Evolutionary conservation across 2,113 vertebrate species (phyloP), one percentile per base, ranked within the genome.

Genomic region (Polyodon spathula): DNA sequence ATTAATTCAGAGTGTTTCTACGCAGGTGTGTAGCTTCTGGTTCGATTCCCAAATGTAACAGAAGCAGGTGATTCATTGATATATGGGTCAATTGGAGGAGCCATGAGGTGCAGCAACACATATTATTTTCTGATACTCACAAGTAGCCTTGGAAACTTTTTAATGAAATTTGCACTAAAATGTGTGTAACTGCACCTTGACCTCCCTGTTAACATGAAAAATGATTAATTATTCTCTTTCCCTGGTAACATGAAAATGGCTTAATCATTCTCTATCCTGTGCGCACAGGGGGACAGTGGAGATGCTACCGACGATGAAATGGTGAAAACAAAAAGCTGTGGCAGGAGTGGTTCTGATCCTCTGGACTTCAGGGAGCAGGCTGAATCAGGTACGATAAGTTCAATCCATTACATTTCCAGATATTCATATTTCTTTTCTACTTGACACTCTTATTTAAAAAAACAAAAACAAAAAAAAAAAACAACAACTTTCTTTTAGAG

Each of bases 271-370:
- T 46, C 17, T n/a, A 4, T 11, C 46, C 41, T 71, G 14, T 80
- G 71, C 70, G 44, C 17, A 44, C 81, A 98, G 96, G 94, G 93
- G 54, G 94, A 98, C 83, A 98, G 96, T 37, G 95, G 94, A 60
- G 96, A 98, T 55, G 92, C 82, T 6, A 92, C 95, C 0, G 96
- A 98, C 40, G 96, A 98, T 1, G 96, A 98, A 77, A 95, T 90
- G 89, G 76, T 73, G 44, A 98, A 97, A 72, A 85, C 83, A 9
- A 90, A 87, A 70, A 89, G 82, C 65, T 88, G 84, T 63, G 84
- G 84, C 66, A 85, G 93, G 57, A 97, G 92, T 9, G 91, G 93
- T 37, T 93, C 90, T 0, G 96, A 97, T 74, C 88, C 90, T 51
- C 89, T 82, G 27, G n/a, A n/a, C n/a, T n/a, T n/a, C n/a, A n/a